Percentiles rank a stretch among this genome's conserved stretches.
These are phyloP conservation scores for Sula dactylatra DNA, from an alignment of 2,113 vertebrate species.

Conservation along the genomic window DNA sequence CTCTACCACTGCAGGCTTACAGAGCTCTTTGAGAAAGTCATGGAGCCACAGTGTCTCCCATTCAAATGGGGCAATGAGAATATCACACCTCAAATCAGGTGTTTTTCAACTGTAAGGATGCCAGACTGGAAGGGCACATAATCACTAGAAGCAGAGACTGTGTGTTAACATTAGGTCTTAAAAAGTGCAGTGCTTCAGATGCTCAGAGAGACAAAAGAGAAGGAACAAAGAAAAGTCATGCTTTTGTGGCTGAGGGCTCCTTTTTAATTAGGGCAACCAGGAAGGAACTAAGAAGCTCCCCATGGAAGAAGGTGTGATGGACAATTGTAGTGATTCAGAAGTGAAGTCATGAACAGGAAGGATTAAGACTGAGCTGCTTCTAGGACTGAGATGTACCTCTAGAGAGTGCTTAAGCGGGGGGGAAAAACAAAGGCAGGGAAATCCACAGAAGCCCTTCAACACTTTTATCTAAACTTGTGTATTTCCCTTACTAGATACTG, in stretches of 20 bases:
- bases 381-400: neutral
- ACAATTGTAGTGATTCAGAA: conserved; percentile 24
- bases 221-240: neutral
- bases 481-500: neutral
- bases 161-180: neutral
- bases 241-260: neutral
- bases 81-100: neutral
- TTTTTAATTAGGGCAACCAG: conserved; percentile 31
- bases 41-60: neutral
- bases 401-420: conserved; percentile 12
- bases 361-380: conserved; percentile 27
- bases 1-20: neutral
- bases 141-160: neutral
- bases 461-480: neutral
- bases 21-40: neutral
- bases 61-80: neutral
- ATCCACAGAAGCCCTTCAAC: neutral
- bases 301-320: neutral
- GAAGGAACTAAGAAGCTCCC: conserved; percentile 31
- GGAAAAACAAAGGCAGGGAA: conserved; percentile 12
- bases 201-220: neutral
- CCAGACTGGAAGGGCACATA: neutral
- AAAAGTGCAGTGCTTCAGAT: neutral
- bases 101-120: neutral
- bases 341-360: conserved; percentile 33